A percentile compares a stretch with the other conserved stretches of the same genome.
Conservation (phyloP, 2,113 vertebrate species). For the Apodemus sylvaticus region DNA sequence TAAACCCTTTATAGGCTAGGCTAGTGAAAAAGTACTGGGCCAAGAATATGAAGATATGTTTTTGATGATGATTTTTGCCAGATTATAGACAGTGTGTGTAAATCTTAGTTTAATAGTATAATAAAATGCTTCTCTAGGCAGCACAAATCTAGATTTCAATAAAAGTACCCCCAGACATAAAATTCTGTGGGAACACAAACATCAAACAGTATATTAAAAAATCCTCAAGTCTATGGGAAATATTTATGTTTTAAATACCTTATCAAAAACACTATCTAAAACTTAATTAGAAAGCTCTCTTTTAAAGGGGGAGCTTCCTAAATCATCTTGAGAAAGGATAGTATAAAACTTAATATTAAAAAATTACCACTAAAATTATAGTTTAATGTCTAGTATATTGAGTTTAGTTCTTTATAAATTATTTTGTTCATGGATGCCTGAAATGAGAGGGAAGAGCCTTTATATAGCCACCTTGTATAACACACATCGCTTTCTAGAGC, state of each 20-base stretch:
- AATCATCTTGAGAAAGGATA: slow-evolving; percentile 28
- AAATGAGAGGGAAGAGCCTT: background rate
- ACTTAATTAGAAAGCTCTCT: background rate
- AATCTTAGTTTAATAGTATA: slow-evolving; percentile 11
- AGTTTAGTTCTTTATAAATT: slow-evolving; percentile 27
- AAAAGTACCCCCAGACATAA: slow-evolving; percentile 11
- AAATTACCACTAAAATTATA: background rate
- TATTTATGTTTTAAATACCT: background rate
- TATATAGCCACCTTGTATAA: slow-evolving; percentile 35
- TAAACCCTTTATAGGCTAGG: background rate
- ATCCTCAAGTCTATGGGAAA: background rate
- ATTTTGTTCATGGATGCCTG: slow-evolving; percentile 25
- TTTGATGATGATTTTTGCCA: background rate
- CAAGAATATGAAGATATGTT: background rate
- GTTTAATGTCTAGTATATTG: background rate
- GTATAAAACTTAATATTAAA: slow-evolving; percentile 42
- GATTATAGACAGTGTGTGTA: slow-evolving; percentile 36
- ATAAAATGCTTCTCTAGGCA: background rate
- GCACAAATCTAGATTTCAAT: slow-evolving; percentile 43
- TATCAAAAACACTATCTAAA: slow-evolving; percentile 46
- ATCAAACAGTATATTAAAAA: background rate
- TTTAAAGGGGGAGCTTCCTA: background rate
- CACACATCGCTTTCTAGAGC: slow-evolving; percentile 28
- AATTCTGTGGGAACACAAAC: background rate
- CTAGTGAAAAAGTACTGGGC: background rate